phyloP scores from a whole-genome alignment of 1,140 invertebrate genomes.

The Apis dorsata region DNA sequence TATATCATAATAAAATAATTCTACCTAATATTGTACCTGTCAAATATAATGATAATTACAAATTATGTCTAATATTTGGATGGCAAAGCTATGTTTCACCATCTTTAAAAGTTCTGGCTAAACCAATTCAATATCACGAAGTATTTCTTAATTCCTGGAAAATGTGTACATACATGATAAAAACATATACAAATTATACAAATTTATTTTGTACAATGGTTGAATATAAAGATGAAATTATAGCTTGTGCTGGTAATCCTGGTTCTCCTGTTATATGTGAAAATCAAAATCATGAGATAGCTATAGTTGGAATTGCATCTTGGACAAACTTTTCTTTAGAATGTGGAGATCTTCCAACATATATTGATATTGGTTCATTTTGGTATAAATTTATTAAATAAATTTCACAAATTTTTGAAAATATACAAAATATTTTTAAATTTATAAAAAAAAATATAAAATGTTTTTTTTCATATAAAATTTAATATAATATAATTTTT shows the following conservation, averaged over 20 bases:
- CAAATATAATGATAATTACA: constrained; percentile 54
- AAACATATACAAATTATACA: constrained; percentile 51
- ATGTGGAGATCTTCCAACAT: constrained; percentile 55
- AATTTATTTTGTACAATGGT: constrained; percentile 63
- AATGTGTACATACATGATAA: constrained; percentile 55
- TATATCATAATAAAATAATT: constrained; percentile 38
- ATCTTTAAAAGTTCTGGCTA: constrained; percentile 53
- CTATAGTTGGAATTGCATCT: constrained; percentile 63
- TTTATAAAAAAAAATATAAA: not conserved
- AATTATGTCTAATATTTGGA: constrained; percentile 62
- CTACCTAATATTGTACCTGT: constrained; percentile 42
- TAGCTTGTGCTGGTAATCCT: constrained; percentile 66
- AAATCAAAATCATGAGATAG: constrained; percentile 46
- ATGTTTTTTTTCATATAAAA: not conserved
- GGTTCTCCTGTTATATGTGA: constrained; percentile 64
- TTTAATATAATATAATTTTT: not conserved
- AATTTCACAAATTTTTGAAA: not conserved
- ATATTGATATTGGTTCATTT: constrained; percentile 54
- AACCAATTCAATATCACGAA: constrained; percentile 58
- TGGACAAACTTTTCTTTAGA: constrained; percentile 65
- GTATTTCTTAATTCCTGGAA: constrained; percentile 59
- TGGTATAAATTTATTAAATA: constrained; percentile 40
- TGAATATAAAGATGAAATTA: constrained; percentile 52
- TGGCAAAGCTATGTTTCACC: constrained; percentile 57
- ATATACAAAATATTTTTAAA: not conserved